phyloP scores from a whole-genome alignment of 2,888 invertebrate genomes.

The Stomorhina lunata region DNA sequence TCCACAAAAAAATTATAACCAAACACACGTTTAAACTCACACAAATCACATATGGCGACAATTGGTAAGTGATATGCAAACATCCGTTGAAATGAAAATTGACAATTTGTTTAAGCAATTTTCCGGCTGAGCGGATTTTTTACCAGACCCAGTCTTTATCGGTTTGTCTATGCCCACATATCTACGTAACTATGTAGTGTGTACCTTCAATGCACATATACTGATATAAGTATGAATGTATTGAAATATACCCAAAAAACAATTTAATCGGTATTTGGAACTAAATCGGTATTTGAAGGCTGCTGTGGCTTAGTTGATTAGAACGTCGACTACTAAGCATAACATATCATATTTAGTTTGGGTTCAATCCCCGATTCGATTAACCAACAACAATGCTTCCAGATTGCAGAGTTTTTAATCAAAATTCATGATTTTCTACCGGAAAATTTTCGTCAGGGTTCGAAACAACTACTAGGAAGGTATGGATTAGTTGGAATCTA shows the following conservation, averaged over 20 bases:
- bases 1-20: background rate
- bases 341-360: conserved; percentile 5
- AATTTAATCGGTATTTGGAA: no score
- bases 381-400: no score
- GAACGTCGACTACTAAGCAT: no score
- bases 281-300: no score
- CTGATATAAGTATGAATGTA: background rate
- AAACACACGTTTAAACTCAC: background rate
- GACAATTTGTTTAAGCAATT: conserved; percentile 72
- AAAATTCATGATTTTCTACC: no score
- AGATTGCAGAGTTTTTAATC: no score
- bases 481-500: no score
- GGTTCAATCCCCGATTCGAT: no score
- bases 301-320: no score
- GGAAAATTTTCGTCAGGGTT: no score
- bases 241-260: no score
- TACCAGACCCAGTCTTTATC: conserved; percentile 30
- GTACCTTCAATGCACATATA: background rate
- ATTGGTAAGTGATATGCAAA: conserved; percentile 74
- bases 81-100: conserved; percentile 72
- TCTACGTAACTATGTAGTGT: background rate
- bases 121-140: conserved; percentile 68
- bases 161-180: conserved; percentile 30
- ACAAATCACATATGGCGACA: conserved; percentile 72
- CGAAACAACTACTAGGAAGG: no score